A percentile compares a stretch with the other conserved stretches of the same genome.
phyloP scores from a whole-genome alignment of 2,888 invertebrate species.

The Drosophila phalerata region DNA sequence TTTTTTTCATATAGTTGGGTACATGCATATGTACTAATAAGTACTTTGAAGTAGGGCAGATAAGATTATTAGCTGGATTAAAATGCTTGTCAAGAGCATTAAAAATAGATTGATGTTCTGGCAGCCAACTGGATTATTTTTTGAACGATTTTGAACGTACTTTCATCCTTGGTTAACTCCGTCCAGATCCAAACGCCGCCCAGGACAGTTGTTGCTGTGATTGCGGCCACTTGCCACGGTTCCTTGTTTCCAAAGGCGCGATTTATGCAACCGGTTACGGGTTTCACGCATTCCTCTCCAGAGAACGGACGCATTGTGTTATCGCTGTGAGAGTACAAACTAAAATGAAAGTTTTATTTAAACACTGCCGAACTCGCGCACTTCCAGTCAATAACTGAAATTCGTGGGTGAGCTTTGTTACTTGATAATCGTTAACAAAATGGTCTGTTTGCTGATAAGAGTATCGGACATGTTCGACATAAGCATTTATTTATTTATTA shows the following conservation, averaged over 20 bases:
- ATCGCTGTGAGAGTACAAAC: slow-evolving; percentile 25
- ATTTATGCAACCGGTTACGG: slow-evolving; percentile 87
- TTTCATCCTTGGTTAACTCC: slow-evolving; percentile 89
- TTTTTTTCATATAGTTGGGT: neutral
- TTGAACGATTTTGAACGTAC: slow-evolving; percentile 87
- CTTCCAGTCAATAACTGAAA: slow-evolving; percentile 56
- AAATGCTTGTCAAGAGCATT: slow-evolving; percentile 13
- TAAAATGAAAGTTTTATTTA: slow-evolving; percentile 32
- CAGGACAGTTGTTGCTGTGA: slow-evolving; percentile 91
- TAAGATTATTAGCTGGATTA: slow-evolving; percentile 46
- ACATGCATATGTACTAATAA: slow-evolving; percentile 3
- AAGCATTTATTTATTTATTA: slow-evolving; percentile 7
- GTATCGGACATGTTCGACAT: slow-evolving; percentile 21
- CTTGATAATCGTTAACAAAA: slow-evolving; percentile 50
- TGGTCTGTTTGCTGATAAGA: slow-evolving; percentile 58
- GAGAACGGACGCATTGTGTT: slow-evolving; percentile 74
- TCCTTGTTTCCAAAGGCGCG: slow-evolving; percentile 89
- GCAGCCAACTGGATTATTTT: neutral
- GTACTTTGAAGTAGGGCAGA: slow-evolving; percentile 15
- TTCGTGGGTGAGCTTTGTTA: slow-evolving; percentile 36
- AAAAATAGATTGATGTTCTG: slow-evolving; percentile 8
- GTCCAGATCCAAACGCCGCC: slow-evolving; percentile 91
- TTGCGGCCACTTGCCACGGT: slow-evolving; percentile 93
- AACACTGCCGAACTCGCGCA: slow-evolving; percentile 51
- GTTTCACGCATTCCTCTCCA: slow-evolving; percentile 75